Conservation (phyloP, 2,888 invertebrate genomes). For the Oscheius sp. region DNA sequence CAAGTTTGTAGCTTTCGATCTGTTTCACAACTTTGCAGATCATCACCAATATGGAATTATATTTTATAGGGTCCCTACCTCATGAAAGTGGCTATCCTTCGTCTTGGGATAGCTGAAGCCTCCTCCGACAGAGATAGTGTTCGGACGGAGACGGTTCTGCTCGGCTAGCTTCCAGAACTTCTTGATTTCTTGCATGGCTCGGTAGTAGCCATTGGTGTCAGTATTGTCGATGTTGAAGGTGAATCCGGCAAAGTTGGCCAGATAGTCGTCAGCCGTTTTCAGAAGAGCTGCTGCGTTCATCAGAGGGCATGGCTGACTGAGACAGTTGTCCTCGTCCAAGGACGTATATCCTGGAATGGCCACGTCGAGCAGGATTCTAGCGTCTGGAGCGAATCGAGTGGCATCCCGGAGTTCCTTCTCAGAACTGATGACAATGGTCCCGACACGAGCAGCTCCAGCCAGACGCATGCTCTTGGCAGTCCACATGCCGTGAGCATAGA, state of each 20-base stretch:
- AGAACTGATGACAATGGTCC: conserved; percentile 64
- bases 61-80: background rate
- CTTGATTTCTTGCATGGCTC: conserved; percentile 83
- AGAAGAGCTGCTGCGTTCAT: conserved; percentile 53
- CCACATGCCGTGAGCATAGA: conserved; percentile 45
- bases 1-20: no score
- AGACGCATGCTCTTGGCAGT: conserved; percentile 44
- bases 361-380: conserved; percentile 34
- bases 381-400: conserved; percentile 41
- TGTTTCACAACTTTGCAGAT: background rate
- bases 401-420: conserved; percentile 66
- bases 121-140: conserved; percentile 85
- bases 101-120: conserved; percentile 83
- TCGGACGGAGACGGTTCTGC: conserved; percentile 78
- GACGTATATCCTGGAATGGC: conserved; percentile 33
- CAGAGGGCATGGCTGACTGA: conserved; percentile 70
- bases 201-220: conserved; percentile 61
- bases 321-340: conserved; percentile 41
- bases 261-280: conserved; percentile 55
- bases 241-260: conserved; percentile 73
- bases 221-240: conserved; percentile 33
- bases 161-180: conserved; percentile 82
- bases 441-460: conserved; percentile 47
- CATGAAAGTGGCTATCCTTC: conserved; percentile 19
- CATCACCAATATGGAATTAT: background rate